Evolutionary conservation across 2,888 invertebrate genomes (phyloP).

Genomic region (Nematopogon swammerdamellus): DNA sequence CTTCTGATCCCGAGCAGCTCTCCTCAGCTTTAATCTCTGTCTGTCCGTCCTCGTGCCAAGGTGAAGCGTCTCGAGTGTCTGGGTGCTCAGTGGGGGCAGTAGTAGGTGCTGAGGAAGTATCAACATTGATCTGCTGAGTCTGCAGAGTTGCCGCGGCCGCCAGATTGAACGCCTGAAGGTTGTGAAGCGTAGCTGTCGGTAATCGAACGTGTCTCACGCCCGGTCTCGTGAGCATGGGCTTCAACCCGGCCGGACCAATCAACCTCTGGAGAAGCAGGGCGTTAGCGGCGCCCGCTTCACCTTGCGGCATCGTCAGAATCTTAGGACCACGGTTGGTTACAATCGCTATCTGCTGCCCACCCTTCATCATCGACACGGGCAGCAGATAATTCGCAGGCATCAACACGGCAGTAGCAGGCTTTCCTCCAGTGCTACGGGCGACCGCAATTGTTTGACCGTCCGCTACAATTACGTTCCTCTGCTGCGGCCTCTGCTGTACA

Average conservation of each 20-base stretch:
- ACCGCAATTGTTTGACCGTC: conserved; percentile 64
- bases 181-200: conserved; percentile 42
- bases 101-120: conserved; percentile 24
- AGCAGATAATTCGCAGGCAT: conserved; percentile 72
- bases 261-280: conserved; percentile 65
- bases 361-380: conserved; percentile 69
- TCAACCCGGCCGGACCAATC: conserved; percentile 61
- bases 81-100: conserved; percentile 37
- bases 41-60: conserved; percentile 28
- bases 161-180: conserved; percentile 39
- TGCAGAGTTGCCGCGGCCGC: conserved; percentile 26
- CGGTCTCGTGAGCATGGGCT: conserved; percentile 49
- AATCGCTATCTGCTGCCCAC: conserved; percentile 69
- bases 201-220: conserved; percentile 54
- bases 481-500: conserved; percentile 29
- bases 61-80: conserved; percentile 34
- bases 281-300: conserved; percentile 54
- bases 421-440: conserved; percentile 57
- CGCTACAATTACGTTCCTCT: conserved; percentile 58
- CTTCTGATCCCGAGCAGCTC: background rate
- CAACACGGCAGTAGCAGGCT: conserved; percentile 62
- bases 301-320: conserved; percentile 38
- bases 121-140: conserved; percentile 30
- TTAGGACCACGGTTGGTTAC: conserved; percentile 66
- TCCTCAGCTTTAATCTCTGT: conserved; percentile 8